Percentiles rank a stretch among this genome's conserved stretches.
phyloP scores from a whole-genome alignment of 2,888 invertebrate species.

The Limenitis arthemis region DNA sequence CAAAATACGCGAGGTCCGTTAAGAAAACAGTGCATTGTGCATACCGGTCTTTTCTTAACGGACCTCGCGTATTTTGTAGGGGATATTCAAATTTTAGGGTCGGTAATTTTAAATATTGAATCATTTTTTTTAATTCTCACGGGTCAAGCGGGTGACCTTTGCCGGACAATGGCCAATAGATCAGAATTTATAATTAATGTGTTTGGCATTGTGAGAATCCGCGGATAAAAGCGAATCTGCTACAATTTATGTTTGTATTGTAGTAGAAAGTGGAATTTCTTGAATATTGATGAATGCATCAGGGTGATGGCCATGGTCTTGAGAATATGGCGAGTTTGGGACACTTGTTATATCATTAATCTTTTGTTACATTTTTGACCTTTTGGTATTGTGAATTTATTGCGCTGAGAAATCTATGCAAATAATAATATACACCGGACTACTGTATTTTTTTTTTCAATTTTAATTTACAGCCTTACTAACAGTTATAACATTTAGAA shows the following conservation, averaged over 20 bases:
- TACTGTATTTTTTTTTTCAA: too few species aligned
- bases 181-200: constrained; percentile 69
- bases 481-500: too few species aligned
- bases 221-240: constrained; percentile 57
- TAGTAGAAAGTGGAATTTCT: constrained; percentile 61
- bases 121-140: constrained; percentile 61
- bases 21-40: constrained; percentile 63
- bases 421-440: constrained; percentile 2
- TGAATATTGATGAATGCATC: constrained; percentile 59
- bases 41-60: constrained; percentile 64
- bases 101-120: constrained; percentile 48
- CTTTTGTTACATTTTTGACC: constrained; percentile 37
- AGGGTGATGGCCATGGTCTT: constrained; percentile 34
- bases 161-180: constrained; percentile 49
- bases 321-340: constrained; percentile 42
- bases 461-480: too few species aligned
- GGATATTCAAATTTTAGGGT: constrained; percentile 71
- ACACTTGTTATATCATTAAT: constrained; percentile 55
- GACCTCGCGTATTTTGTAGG: constrained; percentile 36
- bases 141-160: constrained; percentile 67
- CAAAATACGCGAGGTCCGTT: constrained; percentile 33
- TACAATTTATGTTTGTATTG: constrained; percentile 44
- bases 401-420: constrained; percentile 1
- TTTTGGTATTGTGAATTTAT: constrained; percentile 13
- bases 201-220: constrained; percentile 46